Base-by-base conservation (phyloP, 2,797 vertebrate species). In the Rhinella marina region DNA sequence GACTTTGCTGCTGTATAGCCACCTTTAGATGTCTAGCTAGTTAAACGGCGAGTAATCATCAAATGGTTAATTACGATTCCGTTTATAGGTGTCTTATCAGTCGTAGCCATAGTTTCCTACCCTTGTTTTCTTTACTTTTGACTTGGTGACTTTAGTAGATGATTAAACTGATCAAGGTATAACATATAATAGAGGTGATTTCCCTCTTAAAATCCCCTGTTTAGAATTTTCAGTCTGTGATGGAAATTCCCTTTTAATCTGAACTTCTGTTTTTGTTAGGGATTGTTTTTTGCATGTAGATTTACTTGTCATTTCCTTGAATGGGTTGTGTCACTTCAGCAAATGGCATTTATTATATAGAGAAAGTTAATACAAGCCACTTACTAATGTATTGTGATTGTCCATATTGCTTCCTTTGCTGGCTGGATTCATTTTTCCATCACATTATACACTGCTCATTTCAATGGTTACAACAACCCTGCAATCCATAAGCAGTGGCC, bases 191-290 rank as follows among this genome's bases (percentile, higher is more conserved):
- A 59, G 54, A 41, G 54, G 68, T 59, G n/a, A 23, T 73, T 84
- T 84, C 68, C 68, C 68, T 32, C 12, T 4, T 48, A 56, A 84
- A 73, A 72, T 29, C 29, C 82, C 68, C 54, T 29, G 9, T 64
- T 72, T 61, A 48, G 7, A 73, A 73, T 17, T 21, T 73, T 27
- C 4, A 83, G 5, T 57, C 32, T 57, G 29, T 14, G 32, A 75
- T 27, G 29, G 29, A 84, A 73, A 54, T 72, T 84, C 62, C 68
- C 68, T 72, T 70, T 25, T 57, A 41, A 73, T 83, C 9, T 9
- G 2, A 27, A 57, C 14, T 19, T 32, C 52, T 27, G 16, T 72
- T 70, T 83, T 11, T 70, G 23, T n/a, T 50, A 68, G 19, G 41
- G 12, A 75, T 50, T n/a, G 25, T 70, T 32, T 70, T 29, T 64